Base-by-base conservation (phyloP, 2,888 invertebrate species). In the Apeira syringaria region DNA sequence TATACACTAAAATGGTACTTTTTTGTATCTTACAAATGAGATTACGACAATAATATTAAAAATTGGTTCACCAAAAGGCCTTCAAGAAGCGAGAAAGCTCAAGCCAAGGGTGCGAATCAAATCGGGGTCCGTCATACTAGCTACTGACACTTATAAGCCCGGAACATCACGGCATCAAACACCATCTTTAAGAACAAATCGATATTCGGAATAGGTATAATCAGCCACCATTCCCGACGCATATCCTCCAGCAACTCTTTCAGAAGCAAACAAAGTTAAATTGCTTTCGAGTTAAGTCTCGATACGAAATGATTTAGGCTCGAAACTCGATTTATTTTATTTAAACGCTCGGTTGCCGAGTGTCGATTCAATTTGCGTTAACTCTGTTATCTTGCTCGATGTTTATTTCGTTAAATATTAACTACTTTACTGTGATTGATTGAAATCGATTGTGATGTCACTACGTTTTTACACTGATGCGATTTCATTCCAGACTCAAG, bases 241-340 rank as follows among this genome's bases (percentile, higher is more conserved):
- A 43, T 36, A 33, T 44, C 30, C 34, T 7, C 37, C 32, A 33
- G 37, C 33, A 44, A 47, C 57, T 57, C 57, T 59, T 55, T 54
- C 43, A 43, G 37, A 39, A 36, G 50, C 42, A 50, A 49, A 54
- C 52, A 58, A 58, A 60, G 52, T 60, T 53, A 55, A 58, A 60
- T 60, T 60, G 58, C 49, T 60, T 53, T 40, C 40, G 34, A 43
- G 40, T 53, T 29, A 55, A 55, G 47, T 45, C 52, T 20, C 45
- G 60, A 60, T 60, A 58, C 55, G 58, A 50, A 56, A 57, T 61
- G 56, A 61, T 61, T 59, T 57, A 61, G 49, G 46, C 43, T 28
- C 15, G 24, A 47, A 53, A 61, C 53, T 57, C 49, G 30, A 54
- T 59, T 54, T 50, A 49, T 35, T 52, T 48, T 44, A 51, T 54